A percentile compares a stretch with the other conserved stretches of the same genome.
phyloP scores from a whole-genome alignment of 2,113 vertebrate species.

The Corvus cornix region DNA sequence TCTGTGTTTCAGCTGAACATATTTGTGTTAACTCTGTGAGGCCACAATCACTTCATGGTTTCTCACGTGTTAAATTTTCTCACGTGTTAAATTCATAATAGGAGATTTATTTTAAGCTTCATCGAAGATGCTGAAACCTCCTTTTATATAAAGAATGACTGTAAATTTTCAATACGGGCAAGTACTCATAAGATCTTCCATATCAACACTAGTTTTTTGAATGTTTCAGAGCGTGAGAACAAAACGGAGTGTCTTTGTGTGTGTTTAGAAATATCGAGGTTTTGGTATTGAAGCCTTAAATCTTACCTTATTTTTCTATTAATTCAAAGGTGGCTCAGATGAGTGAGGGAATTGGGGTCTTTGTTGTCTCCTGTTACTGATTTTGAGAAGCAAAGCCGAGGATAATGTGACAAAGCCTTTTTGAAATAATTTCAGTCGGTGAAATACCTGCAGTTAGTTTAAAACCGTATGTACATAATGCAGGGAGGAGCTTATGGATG shows the following conservation, averaged over 20 bases:
- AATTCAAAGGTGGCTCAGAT: background rate
- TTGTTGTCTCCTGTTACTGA: background rate
- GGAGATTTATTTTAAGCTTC: background rate
- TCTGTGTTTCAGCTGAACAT: constrained; percentile 29
- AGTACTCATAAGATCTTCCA: background rate
- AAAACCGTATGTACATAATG: fast-evolving
- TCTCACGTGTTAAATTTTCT: background rate
- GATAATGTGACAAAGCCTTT: background rate
- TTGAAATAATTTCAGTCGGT: background rate
- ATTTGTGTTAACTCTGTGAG: constrained; percentile 12
- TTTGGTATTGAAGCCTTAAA: background rate
- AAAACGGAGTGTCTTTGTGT: background rate
- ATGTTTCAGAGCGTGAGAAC: background rate
- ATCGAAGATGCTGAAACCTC: background rate
- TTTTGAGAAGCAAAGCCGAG: background rate
- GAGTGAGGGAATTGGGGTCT: background rate
- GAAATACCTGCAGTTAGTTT: background rate
- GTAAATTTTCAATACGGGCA: background rate
- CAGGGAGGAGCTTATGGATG: background rate
- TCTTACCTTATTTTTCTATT: background rate
- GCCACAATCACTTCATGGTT: background rate
- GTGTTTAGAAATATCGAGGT: background rate
- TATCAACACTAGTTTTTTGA: background rate
- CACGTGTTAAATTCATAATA: constrained; percentile 1
- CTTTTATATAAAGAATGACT: background rate